Base-by-base conservation (phyloP, 2,888 invertebrate genomes). In the Lamellibrachia columna region DNA sequence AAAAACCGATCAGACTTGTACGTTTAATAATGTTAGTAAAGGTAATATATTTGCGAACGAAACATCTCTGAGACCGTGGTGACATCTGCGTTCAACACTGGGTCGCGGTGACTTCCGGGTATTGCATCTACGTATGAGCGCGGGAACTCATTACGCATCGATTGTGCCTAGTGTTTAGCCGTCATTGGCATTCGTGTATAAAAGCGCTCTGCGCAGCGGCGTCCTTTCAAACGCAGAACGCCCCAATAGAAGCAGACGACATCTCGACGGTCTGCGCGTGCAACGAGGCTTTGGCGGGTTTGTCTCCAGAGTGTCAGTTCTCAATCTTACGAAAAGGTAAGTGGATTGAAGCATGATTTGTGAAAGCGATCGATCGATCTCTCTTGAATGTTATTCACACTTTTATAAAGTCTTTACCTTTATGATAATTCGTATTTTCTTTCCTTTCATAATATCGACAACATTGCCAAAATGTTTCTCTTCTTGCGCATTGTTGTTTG, bases 141-240 rank as follows among this genome's bases (percentile, higher is more conserved):
- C 75, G n/a, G n/a, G 22, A 75, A 75, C 75, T n/a, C 75, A 75
- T 75, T 75, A 75, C 75, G 75, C n/a, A 75, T 75, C n/a, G 75
- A 75, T 75, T 75, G 22, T n/a, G 75, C 75, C 75, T 15, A 75
- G 6, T 75, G 75, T n/a, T 15, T n/a, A n/a, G 6, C 75, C 75
- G 75, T 15, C 75, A 75, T 75, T 22, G 75, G 22, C 75, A 4
- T n/a, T 75, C 15, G 22, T 75, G n/a, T 58, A 58, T 75, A 75
- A 75, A 75, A 4, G 75, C 75, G 15, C 22, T 4, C 4, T 75
- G 15, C n/a, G 75, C 22, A 22, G 75, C 75, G 75, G n/a, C 22
- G 75, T 75, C 22, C 75, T 75, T 40, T 75, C 75, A 75, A 75
- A 75, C 75, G 75, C 75, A 75, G 75, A 75, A 75, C 75, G 75